Base-by-base conservation (phyloP, 2,113 vertebrate genomes). In the Rafetus swinhoei region DNA sequence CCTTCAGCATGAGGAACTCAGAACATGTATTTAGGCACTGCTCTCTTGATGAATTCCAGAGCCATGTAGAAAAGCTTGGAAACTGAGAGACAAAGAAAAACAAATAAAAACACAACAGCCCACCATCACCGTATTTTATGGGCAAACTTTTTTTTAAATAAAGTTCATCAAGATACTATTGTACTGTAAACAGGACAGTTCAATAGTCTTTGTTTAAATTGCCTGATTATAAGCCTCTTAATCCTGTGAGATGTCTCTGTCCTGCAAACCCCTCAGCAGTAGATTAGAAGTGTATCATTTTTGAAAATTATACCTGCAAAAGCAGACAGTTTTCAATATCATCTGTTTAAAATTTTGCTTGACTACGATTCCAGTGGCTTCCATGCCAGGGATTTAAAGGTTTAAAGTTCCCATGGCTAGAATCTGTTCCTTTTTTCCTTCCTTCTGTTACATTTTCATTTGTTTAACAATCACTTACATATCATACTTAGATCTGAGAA, bases 131-230 rank as follows among this genome's bases (percentile, higher is more conserved):
- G 13, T 16, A 65, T 29, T 65, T 65, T 60, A 60, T 65, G 32
- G 39, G 45, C 35, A 89, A 95, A 85, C 45, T 18, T 54, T 13
- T 32, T 94, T 96, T 91, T 93, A 79, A 92, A 86, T 35, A 27
- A 85, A 82, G 56, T 81, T 93, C 87, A 84, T 93, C 89, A 84
- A 87, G 79, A 57, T 82, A 32, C 6, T 69, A 54, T 72, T 85
- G 32, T 86, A 87, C 86, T 56, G 25, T 86, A 88, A 95, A 95
- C 84, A 88, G 65, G 55, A 86, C 76, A 80, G 50, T 86, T 94
- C 88, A 94, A 53, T 91, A 88, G 57, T 82, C n/a, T 91, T 89
- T 93, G 25, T 96, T 96, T 92, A 95, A 92, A 62, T 95, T 91
- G 55, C 69, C 90, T 92, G 79, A 87, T 81, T 84, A 79, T 54